Conservation (phyloP, 2,797 vertebrate species). For the Melanotaenia pygmaea region DNA sequence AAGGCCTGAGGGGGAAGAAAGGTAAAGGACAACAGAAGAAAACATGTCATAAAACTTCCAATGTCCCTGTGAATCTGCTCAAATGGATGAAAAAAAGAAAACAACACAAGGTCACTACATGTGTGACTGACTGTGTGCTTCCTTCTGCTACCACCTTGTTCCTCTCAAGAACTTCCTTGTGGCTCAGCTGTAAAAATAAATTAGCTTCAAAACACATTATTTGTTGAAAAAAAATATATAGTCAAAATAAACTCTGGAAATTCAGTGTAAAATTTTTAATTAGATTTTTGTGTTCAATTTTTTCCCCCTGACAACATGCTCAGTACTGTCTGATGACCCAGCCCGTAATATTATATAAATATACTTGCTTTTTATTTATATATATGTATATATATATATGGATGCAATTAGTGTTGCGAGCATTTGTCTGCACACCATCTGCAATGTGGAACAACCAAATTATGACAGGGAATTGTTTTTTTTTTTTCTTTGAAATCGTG, state of each 20-base stretch:
- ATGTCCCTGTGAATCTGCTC: slow-evolving; percentile 1
- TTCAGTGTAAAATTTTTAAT: not conserved
- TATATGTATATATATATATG: no score
- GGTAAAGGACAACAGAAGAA: slow-evolving; percentile 37
- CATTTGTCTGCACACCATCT: no score
- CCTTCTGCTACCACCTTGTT: not conserved
- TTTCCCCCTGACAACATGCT: no score
- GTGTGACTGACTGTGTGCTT: not conserved
- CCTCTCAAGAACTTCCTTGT: not conserved
- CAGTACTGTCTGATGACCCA: no score
- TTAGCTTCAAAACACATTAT: not conserved
- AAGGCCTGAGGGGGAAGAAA: slow-evolving; percentile 72
- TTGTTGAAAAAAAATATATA: not conserved
- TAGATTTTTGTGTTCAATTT: not conserved
- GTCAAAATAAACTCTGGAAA: not conserved
- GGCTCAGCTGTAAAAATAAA: not conserved
- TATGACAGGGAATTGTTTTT: no score
- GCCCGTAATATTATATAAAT: no score
- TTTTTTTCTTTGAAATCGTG: no score
- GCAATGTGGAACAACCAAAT: no score
- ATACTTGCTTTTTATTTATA: no score
- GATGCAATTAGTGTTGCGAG: no score
- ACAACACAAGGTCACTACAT: not conserved
- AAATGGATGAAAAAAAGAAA: not conserved
- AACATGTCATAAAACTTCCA: slow-evolving; percentile 7